phyloP scores from a whole-genome alignment of 2,113 vertebrate genomes.

The Bubalus kerabau region DNA sequence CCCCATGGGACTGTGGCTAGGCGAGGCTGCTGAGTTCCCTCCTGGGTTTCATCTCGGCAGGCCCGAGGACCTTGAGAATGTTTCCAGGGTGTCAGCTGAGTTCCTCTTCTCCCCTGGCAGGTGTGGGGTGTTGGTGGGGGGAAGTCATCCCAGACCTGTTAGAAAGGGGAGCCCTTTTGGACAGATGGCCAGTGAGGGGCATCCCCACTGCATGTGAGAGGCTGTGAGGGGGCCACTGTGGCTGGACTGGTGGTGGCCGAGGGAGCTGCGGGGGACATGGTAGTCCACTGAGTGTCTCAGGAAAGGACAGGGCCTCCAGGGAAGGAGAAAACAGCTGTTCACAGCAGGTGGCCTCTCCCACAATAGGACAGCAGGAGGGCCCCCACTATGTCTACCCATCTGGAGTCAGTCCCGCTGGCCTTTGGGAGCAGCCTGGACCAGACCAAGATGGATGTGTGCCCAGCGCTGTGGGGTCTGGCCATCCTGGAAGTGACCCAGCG shows the following conservation, averaged over 20 bases:
- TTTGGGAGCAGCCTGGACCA: not conserved
- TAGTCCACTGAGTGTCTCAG: not conserved
- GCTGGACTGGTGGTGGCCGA: not conserved
- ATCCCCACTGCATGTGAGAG: not conserved
- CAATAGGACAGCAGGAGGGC: not conserved
- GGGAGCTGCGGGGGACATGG: not conserved
- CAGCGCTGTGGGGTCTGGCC: not conserved
- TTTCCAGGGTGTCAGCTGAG: not conserved
- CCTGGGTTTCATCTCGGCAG: not conserved
- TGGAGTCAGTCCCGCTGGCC: not conserved
- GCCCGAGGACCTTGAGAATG: not conserved
- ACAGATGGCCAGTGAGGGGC: not conserved
- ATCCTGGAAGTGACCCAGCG: not conserved
- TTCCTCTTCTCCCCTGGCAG: not conserved
- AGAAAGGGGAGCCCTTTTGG: not conserved
- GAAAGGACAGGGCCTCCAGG: not conserved
- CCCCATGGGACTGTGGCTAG: not conserved
- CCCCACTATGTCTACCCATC: accelerated
- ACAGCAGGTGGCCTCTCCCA: not conserved
- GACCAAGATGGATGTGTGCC: not conserved
- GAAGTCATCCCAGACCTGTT: not conserved
- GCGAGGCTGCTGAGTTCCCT: not conserved
- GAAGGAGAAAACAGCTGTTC: not conserved
- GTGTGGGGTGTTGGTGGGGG: not conserved
- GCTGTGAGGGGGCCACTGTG: not conserved